Evolutionary conservation across 35 echinoderm and acorn worm species (phyloP), one percentile per base, ranked within the genome.

Genomic region (Heliocidaris tuberculata): DNA sequence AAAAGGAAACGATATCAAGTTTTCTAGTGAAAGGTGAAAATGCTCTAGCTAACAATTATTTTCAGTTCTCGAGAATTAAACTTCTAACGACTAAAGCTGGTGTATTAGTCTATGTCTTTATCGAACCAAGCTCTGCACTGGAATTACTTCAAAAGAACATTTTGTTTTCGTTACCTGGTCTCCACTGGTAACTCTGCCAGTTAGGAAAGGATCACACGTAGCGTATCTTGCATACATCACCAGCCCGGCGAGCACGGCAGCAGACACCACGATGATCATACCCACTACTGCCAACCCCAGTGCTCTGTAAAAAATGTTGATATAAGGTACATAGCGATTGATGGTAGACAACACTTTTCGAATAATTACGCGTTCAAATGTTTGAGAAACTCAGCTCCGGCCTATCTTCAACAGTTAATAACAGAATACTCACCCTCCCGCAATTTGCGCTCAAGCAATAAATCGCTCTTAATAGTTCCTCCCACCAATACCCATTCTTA

Each of bases 171-270:
- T 60, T 99, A 99, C 98, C 98, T 99, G 98, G 78, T 99, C 98
- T 0, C 96, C 97, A 13, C 94, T 78, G 3, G 30, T 71, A 9
- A 99, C 96, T 31, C 97, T 96, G 9, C 96, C 96, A 21, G 94
- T 95, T 4, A 93, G 89, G 47, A 95, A 99, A 7, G 97, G 97
- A 47, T 98, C 97, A 93, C 97, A 98, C 3, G 90, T 92, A 50
- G 90, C 88, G 48, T 98, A 98, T 32, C 93, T 85, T 9, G 96
- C 96, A 92, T 98, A 98, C 94, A 98, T 98, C 16, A 97, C 95
- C 6, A 98, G 49, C 5, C 97, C 97, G 86, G 95, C 92, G n/a
- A 98, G 54, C 47, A 95, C 93, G 16, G 97, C 96, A 4, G 85
- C n/a, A 8, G 94, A 94, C 10, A 97, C 95, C 11, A 98, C 95